Evolutionary conservation across 1,140 invertebrate species (phyloP).

Genomic region (Apis dorsata): DNA sequence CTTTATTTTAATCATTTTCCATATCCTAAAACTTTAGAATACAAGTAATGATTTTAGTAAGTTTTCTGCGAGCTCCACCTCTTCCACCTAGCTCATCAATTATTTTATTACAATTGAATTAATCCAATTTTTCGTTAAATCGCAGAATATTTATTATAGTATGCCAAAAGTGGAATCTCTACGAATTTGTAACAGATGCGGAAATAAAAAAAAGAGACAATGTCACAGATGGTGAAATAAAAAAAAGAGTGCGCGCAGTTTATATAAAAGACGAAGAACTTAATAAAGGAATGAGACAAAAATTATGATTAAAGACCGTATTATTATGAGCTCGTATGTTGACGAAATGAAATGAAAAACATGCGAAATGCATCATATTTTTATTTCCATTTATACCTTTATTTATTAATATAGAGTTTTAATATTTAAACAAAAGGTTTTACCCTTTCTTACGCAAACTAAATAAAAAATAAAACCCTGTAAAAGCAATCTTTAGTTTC

Average conservation of each 20-base stretch:
- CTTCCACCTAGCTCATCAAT: slow-evolving; percentile 65
- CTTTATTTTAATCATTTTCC: slow-evolving; percentile 48
- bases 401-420: slow-evolving; percentile 67
- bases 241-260: slow-evolving; percentile 30
- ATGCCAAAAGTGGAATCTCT: slow-evolving; percentile 66
- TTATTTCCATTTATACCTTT: slow-evolving; percentile 66
- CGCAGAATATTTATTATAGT: slow-evolving; percentile 65
- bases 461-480: slow-evolving; percentile 60
- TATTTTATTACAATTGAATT: slow-evolving; percentile 36
- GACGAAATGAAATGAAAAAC: slow-evolving; percentile 27
- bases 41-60: not conserved
- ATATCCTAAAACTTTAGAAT: not conserved
- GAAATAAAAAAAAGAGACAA: slow-evolving; percentile 44
- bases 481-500: slow-evolving; percentile 49
- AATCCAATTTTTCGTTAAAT: slow-evolving; percentile 47
- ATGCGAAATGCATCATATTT: slow-evolving; percentile 50
- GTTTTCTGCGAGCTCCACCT: slow-evolving; percentile 45
- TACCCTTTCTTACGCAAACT: slow-evolving; percentile 61
- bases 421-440: slow-evolving; percentile 63
- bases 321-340: slow-evolving; percentile 43
- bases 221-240: not conserved
- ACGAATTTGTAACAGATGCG: slow-evolving; percentile 61
- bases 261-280: slow-evolving; percentile 54
- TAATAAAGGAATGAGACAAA: slow-evolving; percentile 48
- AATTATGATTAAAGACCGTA: slow-evolving; percentile 35